These are phyloP conservation scores for Serrognathus titanus DNA, from an alignment of 2,888 invertebrate genomes.

Conservation along the genomic window DNA sequence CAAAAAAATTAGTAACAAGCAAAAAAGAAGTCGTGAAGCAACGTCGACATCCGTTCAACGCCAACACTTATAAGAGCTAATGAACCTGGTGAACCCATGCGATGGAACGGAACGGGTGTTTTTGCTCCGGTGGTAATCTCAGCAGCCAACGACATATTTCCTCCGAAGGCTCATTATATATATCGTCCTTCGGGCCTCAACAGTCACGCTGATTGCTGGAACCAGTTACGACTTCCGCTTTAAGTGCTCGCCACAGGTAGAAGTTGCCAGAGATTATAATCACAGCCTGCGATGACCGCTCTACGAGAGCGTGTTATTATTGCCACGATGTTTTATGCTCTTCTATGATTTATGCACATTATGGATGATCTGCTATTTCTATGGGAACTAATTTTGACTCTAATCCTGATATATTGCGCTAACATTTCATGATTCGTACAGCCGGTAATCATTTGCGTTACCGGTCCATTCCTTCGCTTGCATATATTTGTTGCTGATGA, in stretches of 20 bases:
- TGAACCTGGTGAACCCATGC: conserved; percentile 33
- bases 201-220: conserved; percentile 47
- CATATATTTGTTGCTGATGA: not conserved
- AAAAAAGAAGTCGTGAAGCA: conserved; percentile 18
- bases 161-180: conserved; percentile 44
- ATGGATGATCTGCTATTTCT: conserved; percentile 23
- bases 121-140: conserved; percentile 29
- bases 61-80: conserved; percentile 28
- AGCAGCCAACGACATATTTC: conserved; percentile 41
- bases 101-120: conserved; percentile 31
- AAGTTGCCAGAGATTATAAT: conserved; percentile 26
- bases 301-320: conserved; percentile 5
- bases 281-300: conserved; percentile 23
- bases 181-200: conserved; percentile 46
- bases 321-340: conserved; percentile 9
- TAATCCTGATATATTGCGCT: conserved; percentile 8
- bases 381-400: conserved; percentile 21
- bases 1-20: conserved; percentile 2
- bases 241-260: conserved; percentile 22
- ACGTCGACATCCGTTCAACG: conserved; percentile 20
- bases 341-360: conserved; percentile 27
- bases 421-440: not conserved
- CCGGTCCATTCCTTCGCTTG: not conserved
- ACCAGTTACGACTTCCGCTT: conserved; percentile 47
- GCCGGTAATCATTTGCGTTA: too few species aligned